Conservation (phyloP, 2,113 vertebrate genomes). For the Anser cygnoides region DNA sequence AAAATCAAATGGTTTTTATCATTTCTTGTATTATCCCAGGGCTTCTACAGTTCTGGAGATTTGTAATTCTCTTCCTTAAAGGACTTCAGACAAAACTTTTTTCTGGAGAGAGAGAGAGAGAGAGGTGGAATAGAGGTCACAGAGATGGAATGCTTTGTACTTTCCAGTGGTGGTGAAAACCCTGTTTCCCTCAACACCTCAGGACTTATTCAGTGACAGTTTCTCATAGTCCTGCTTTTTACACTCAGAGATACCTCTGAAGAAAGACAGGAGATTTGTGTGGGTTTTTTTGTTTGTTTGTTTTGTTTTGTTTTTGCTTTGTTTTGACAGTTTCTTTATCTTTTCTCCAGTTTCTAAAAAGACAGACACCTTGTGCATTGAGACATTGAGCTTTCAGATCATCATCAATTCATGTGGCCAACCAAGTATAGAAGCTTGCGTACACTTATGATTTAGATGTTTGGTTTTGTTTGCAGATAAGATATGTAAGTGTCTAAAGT, state of each 20-base stretch:
- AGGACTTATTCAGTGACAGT: neutral
- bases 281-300: no score
- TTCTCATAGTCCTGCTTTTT: neutral
- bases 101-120: neutral
- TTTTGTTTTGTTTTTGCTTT: neutral
- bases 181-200: neutral
- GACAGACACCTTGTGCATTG: neutral
- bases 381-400: neutral
- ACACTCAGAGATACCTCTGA: neutral
- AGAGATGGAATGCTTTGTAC: neutral
- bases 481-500: neutral
- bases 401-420: accelerated
- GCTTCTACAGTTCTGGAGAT: neutral
- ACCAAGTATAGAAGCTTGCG: neutral
- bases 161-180: neutral
- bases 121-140: neutral
- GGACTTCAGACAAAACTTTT: neutral
- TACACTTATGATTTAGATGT: accelerated
- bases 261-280: neutral
- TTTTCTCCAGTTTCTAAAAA: neutral
- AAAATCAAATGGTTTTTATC: neutral
- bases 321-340: neutral
- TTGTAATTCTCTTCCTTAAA: neutral
- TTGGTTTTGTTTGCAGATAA: neutral
- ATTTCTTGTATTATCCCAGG: neutral